A percentile compares a stretch with the other conserved stretches of the same genome.
These are phyloP conservation scores for Creontiades dilutus DNA, from an alignment of 2,888 invertebrate species.

Conservation along the genomic window DNA sequence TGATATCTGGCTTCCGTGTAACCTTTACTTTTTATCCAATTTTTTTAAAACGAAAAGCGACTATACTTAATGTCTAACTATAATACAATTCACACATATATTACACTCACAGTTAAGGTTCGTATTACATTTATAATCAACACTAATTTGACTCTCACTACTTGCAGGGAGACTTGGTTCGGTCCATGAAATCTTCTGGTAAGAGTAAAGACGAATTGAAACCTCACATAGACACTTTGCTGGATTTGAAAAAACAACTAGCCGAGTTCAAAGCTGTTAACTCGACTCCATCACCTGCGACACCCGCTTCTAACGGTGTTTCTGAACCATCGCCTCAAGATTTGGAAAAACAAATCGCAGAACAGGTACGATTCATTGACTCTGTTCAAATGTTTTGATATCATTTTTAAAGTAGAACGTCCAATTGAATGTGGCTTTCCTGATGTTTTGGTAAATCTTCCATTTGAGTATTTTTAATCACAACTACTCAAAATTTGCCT, in stretches of 20 bases:
- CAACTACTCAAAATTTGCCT: neutral
- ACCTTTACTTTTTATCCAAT: too few relatives aligned
- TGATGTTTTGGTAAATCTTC: too few relatives aligned
- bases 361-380: conserved; percentile 17
- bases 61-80: too few relatives aligned
- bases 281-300: neutral
- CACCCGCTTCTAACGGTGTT: neutral
- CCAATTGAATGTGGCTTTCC: too few relatives aligned
- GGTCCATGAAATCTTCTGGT: conserved; percentile 87
- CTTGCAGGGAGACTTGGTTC: conserved; percentile 86
- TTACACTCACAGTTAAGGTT: neutral
- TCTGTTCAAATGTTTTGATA: too few relatives aligned
- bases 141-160: neutral
- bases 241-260: conserved; percentile 87
- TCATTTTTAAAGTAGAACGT: too few relatives aligned
- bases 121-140: neutral
- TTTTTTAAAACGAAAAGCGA: too few relatives aligned
- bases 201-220: conserved; percentile 88
- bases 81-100: too few relatives aligned
- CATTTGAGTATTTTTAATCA: too few relatives aligned
- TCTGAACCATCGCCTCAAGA: conserved; percentile 24
- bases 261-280: conserved; percentile 57
- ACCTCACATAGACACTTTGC: conserved; percentile 86
- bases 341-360: conserved; percentile 49
- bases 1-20: too few relatives aligned